A percentile compares a stretch with the other conserved stretches of the same genome.
Evolutionary conservation across 1,140 invertebrate genomes (phyloP).

Genomic region (Scaptomyza graminum): DNA sequence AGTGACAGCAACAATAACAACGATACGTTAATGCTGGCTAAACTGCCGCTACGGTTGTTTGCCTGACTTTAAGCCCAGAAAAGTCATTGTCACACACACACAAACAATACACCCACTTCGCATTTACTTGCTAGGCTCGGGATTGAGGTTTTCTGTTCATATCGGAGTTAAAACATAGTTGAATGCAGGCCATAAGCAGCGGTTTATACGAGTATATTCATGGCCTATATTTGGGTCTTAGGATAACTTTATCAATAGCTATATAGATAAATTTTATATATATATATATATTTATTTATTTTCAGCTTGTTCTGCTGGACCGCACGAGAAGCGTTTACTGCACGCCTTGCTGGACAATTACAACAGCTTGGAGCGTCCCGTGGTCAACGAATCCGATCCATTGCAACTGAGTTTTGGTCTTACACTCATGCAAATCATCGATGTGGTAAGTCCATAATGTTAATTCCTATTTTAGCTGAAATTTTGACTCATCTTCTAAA

Average conservation of each 20-base stretch:
- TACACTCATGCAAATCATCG: conserved; percentile 99
- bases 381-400: conserved; percentile 97
- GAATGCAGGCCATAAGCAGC: neutral
- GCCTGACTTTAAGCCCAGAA: conserved; percentile 36
- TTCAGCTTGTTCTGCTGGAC: conserved; percentile 91
- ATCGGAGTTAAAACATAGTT: conserved; percentile 22
- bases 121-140: conserved; percentile 23
- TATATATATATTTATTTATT: neutral
- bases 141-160: conserved; percentile 10
- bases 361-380: conserved; percentile 98
- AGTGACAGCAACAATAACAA: conserved; percentile 44
- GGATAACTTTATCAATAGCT: conserved; percentile 1
- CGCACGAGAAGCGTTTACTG: conserved; percentile 96
- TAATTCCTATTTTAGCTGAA: neutral
- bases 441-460: conserved; percentile 93
- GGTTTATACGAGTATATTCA: neutral
- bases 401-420: conserved; percentile 97
- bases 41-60: conserved; percentile 48
- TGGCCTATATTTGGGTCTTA: conserved; percentile 2
- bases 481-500: no score
- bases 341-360: conserved; percentile 96
- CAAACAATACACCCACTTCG: neutral
- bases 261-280: conserved; percentile 1
- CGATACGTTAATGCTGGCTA: conserved; percentile 59
- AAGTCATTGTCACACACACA: conserved; percentile 22